phyloP scores from a whole-genome alignment of 2,113 vertebrate species.

The Poeciliopsis prolifica region DNA sequence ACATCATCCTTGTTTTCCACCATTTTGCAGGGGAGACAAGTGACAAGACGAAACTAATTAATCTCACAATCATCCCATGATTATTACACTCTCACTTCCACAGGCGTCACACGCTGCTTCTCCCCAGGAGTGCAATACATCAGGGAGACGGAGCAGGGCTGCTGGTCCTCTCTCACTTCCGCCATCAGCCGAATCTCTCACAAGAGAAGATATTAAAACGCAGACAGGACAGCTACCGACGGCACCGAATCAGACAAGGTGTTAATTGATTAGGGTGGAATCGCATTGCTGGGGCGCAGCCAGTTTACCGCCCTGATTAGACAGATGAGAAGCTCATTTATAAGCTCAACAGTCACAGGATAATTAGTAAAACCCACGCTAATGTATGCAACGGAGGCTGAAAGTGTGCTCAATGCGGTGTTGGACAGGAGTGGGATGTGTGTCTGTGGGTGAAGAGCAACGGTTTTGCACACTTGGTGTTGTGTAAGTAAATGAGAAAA shows the following conservation, averaged over 20 bases:
- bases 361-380: constrained; percentile 76
- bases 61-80: constrained; percentile 77
- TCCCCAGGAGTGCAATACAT: constrained; percentile 73
- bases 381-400: constrained; percentile 60
- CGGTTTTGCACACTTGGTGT: constrained; percentile 1
- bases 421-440: constrained; percentile 37
- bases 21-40: constrained; percentile 56
- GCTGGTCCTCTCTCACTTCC: constrained; percentile 36
- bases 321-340: constrained; percentile 76
- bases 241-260: constrained; percentile 72
- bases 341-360: constrained; percentile 70
- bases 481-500: constrained; percentile 6
- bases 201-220: constrained; percentile 68
- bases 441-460: constrained; percentile 14
- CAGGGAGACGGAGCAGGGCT: constrained; percentile 59
- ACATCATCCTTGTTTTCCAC: constrained; percentile 54
- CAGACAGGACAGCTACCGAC: constrained; percentile 53
- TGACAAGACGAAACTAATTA: constrained; percentile 75
- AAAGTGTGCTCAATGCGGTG: constrained; percentile 11
- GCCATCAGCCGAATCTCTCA: constrained; percentile 37
- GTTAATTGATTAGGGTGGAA: constrained; percentile 80
- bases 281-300: constrained; percentile 62
- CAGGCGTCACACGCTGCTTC: constrained; percentile 41
- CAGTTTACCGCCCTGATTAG: constrained; percentile 74
- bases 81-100: constrained; percentile 73